Percentiles rank a stretch among this genome's conserved stretches.
phyloP scores from a whole-genome alignment of 2,113 vertebrate species.

The Octodon degus region DNA sequence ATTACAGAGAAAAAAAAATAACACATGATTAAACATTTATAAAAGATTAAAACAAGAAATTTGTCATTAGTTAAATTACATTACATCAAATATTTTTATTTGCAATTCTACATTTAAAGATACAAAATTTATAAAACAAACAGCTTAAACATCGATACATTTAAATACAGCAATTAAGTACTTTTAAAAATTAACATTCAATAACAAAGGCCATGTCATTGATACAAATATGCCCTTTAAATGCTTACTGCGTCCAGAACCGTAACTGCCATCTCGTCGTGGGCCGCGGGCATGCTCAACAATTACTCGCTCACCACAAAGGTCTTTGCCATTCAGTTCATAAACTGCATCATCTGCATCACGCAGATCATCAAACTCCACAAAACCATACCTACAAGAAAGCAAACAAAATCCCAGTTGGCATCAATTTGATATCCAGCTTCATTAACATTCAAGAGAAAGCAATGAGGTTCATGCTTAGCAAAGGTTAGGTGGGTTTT shows the following conservation, averaged over 20 bases:
- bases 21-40: slow-evolving; percentile 84
- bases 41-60: slow-evolving; percentile 84
- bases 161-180: slow-evolving; percentile 68
- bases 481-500: slow-evolving; percentile 73
- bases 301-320: slow-evolving; percentile 95
- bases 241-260: slow-evolving; percentile 95
- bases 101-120: slow-evolving; percentile 78
- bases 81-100: slow-evolving; percentile 81
- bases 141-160: slow-evolving; percentile 77
- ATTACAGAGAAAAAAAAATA: slow-evolving; percentile 86
- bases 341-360: slow-evolving; percentile 98
- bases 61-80: slow-evolving; percentile 84
- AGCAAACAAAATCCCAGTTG: slow-evolving; percentile 69
- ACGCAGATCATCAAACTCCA: slow-evolving; percentile 97
- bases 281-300: slow-evolving; percentile 92
- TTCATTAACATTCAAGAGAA: slow-evolving; percentile 71
- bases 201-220: slow-evolving; percentile 66
- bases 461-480: slow-evolving; percentile 79
- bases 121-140: slow-evolving; percentile 81
- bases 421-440: background rate
- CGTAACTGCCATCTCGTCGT: slow-evolving; percentile 93
- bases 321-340: slow-evolving; percentile 97
- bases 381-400: slow-evolving; percentile 94
- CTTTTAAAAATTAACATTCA: slow-evolving; percentile 71
- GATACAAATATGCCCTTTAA: slow-evolving; percentile 81